A percentile compares a stretch with the other conserved stretches of the same genome.
phyloP scores from a whole-genome alignment of 2,888 invertebrate genomes.

The Nemoura dubitans region DNA sequence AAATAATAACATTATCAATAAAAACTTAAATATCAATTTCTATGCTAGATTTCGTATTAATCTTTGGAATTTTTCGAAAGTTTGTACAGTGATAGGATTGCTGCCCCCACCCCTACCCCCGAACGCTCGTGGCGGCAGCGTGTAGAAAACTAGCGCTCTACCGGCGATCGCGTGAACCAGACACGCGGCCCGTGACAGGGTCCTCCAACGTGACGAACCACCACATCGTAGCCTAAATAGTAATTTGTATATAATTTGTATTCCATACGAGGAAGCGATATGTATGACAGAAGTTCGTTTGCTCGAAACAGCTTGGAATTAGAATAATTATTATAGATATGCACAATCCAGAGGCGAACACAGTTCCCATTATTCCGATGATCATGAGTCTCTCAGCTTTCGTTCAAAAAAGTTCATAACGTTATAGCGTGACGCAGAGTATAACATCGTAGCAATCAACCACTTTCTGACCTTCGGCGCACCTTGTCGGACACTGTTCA shows the following conservation, averaged over 20 bases:
- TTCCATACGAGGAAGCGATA: constrained; percentile 50
- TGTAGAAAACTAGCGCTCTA: background rate
- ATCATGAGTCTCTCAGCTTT: background rate
- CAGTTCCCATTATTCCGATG: background rate
- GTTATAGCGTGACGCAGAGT: background rate
- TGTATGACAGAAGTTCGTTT: constrained; percentile 48
- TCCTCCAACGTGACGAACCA: background rate
- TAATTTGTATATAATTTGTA: constrained; percentile 46
- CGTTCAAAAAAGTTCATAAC: background rate
- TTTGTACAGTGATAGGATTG: constrained; percentile 17
- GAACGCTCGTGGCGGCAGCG: background rate
- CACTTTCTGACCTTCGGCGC: background rate
- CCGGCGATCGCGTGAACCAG: background rate
- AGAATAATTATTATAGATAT: constrained; percentile 7
- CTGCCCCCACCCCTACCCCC: background rate
- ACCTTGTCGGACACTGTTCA: background rate
- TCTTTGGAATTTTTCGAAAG: constrained; percentile 3
- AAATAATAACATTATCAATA: background rate
- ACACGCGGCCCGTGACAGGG: constrained; percentile 10
- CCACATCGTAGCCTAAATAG: constrained; percentile 18
- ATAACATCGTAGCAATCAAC: background rate
- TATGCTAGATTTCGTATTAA: background rate
- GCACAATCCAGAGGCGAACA: constrained; percentile 3
- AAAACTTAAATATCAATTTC: background rate
- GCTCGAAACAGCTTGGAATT: background rate